These are phyloP conservation scores for Aegypius monachus DNA, from an alignment of 2,113 vertebrate genomes.

Conservation along the genomic window DNA sequence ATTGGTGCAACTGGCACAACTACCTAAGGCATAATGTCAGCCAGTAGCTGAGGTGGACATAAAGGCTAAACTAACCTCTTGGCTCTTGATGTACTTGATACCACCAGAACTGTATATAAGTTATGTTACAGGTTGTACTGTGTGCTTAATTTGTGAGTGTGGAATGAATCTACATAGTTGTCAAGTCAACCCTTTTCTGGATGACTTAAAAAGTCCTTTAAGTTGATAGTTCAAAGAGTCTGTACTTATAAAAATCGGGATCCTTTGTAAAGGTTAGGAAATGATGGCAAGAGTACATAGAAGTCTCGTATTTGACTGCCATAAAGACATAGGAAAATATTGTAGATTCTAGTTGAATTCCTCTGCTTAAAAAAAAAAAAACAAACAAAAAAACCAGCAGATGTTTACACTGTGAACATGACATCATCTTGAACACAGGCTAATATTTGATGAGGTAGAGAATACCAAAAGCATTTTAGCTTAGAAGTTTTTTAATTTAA, in stretches of 20 bases:
- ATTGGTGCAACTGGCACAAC: not conserved
- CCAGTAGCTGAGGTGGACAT: not conserved
- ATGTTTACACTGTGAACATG: not conserved
- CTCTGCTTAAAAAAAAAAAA: not conserved
- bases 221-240: not conserved
- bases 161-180: not conserved
- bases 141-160: not conserved
- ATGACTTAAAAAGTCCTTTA: not conserved
- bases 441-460: not conserved
- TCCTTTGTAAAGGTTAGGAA: not conserved
- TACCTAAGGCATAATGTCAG: not conserved
- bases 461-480: not conserved
- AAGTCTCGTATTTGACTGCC: not conserved
- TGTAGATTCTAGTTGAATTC: not conserved
- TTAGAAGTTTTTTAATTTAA: not conserved
- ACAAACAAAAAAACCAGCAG: not conserved
- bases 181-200: not conserved
- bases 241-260: not conserved
- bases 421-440: not conserved
- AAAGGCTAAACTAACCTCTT: not conserved
- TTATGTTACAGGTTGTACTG: not conserved
- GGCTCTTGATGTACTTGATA: not conserved
- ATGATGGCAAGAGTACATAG: not conserved
- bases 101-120: not conserved
- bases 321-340: not conserved